These are phyloP conservation scores for Argyresthia albistria DNA, from an alignment of 2,888 invertebrate genomes.

Conservation along the genomic window DNA sequence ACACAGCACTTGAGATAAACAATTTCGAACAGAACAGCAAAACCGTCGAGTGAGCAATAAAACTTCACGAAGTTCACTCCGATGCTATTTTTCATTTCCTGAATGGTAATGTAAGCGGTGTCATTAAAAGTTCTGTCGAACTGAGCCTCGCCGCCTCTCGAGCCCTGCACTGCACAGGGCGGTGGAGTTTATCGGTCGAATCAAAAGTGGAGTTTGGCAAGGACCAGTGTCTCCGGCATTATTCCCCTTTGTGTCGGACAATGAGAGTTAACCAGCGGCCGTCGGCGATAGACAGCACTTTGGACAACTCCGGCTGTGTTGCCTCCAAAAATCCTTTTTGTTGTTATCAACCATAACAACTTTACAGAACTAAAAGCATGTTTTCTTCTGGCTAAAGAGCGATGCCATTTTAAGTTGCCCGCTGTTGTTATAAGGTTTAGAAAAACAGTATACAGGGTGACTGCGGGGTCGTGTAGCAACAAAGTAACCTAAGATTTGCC, in stretches of 20 bases:
- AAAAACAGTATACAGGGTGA: too few species aligned
- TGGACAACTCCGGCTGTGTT: constrained; percentile 49
- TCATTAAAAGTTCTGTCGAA: constrained; percentile 60
- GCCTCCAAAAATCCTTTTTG: constrained; percentile 62
- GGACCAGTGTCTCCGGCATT: constrained; percentile 44
- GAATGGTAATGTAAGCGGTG: constrained; percentile 42
- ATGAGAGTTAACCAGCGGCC: constrained; percentile 57
- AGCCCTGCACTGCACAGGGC: constrained; percentile 38
- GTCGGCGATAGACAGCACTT: constrained; percentile 33
- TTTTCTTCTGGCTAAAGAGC: too few species aligned
- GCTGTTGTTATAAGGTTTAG: too few species aligned
- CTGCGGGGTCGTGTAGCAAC: too few species aligned
- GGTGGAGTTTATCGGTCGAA: constrained; percentile 50
- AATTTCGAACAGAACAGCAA: too few species aligned
- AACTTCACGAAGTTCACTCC: background rate
- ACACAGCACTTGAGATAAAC: too few species aligned
- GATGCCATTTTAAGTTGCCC: too few species aligned
- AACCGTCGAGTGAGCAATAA: background rate
- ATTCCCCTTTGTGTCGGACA: constrained; percentile 56
- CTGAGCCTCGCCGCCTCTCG: constrained; percentile 43
- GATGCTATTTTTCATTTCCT: constrained; percentile 24
- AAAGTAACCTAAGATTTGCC: too few species aligned
- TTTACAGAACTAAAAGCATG: constrained; percentile 30
- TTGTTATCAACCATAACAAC: constrained; percentile 64
- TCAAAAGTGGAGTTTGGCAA: constrained; percentile 44